These are phyloP conservation scores for Tachysurus fulvidraco DNA, from an alignment of 2,113 vertebrate genomes.

Conservation along the genomic window DNA sequence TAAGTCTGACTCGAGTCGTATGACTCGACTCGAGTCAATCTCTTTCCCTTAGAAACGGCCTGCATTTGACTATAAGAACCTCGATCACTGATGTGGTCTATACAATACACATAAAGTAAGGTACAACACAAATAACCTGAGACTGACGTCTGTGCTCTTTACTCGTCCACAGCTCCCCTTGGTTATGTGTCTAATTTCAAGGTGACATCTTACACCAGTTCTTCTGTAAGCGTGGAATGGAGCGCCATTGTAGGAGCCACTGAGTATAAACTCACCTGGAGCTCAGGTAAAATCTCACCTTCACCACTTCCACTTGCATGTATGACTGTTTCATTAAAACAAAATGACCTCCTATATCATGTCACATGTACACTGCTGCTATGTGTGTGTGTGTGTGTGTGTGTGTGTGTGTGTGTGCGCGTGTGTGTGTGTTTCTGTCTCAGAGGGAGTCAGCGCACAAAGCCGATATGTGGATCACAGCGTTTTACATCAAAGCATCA, in stretches of 20 bases:
- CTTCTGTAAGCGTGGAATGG: constrained; percentile 79
- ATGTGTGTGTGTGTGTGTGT: neutral
- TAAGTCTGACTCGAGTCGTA: too few relatives aligned
- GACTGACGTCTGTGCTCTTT: neutral
- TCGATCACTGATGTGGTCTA: neutral
- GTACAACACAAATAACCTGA: neutral
- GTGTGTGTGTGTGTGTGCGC: neutral
- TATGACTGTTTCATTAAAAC: neutral
- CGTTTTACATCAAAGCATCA: constrained; percentile 67
- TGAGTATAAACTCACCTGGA: constrained; percentile 84
- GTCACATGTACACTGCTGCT: neutral
- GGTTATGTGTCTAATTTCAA: constrained; percentile 85
- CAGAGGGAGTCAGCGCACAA: constrained; percentile 66
- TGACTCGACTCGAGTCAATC: neutral
- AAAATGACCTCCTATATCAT: neutral
- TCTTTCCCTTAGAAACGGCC: neutral
- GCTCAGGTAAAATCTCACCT: constrained; percentile 39
- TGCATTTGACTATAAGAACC: neutral
- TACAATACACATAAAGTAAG: neutral
- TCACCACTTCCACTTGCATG: neutral
- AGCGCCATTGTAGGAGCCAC: constrained; percentile 80
- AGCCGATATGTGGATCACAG: constrained; percentile 73
- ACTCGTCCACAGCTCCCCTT: constrained; percentile 76
- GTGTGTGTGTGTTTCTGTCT: neutral
- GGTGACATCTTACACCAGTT: constrained; percentile 77